Percentiles rank a stretch among this genome's conserved stretches.
phyloP scores from a whole-genome alignment of 1,140 invertebrate species.

The Cherax destructor region DNA sequence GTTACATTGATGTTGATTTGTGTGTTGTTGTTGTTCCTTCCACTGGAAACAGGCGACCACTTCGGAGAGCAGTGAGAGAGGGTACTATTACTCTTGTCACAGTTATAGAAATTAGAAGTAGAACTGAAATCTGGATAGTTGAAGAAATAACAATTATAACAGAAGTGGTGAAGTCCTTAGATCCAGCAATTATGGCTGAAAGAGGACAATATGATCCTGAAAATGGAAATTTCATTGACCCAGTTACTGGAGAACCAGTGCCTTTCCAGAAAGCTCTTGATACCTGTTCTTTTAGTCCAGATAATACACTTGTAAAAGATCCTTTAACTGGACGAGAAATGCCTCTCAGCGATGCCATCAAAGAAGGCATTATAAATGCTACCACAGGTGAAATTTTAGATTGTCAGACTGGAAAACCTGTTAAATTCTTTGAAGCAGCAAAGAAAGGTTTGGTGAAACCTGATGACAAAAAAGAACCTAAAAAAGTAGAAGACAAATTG shows the following conservation, averaged over 20 bases:
- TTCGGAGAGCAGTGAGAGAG: slow-evolving; percentile 48
- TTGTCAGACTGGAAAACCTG: slow-evolving; percentile 85
- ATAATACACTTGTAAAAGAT: slow-evolving; percentile 78
- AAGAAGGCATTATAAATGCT: slow-evolving; percentile 84
- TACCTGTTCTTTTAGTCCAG: slow-evolving; percentile 84
- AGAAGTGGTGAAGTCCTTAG: slow-evolving; percentile 78
- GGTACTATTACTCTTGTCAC: slow-evolving; percentile 34
- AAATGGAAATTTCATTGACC: slow-evolving; percentile 86
- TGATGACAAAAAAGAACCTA: slow-evolving; percentile 81
- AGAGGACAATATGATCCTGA: slow-evolving; percentile 85
- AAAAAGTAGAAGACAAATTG: slow-evolving; percentile 81
- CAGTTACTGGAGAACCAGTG: slow-evolving; percentile 83
- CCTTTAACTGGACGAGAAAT: slow-evolving; percentile 79
- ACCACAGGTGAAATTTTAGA: slow-evolving; percentile 88
- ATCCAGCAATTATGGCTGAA: slow-evolving; percentile 82
- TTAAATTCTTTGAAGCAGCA: slow-evolving; percentile 90
- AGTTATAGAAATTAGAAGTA: slow-evolving; percentile 60
- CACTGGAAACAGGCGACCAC: slow-evolving; percentile 39
- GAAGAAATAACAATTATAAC: slow-evolving; percentile 75
- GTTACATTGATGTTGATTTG: slow-evolving; percentile 66
- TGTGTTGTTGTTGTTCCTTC: slow-evolving; percentile 60
- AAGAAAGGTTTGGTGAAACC: slow-evolving; percentile 77
- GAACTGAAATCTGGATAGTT: slow-evolving; percentile 69
- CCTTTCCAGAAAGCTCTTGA: slow-evolving; percentile 88
- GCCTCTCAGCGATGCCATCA: slow-evolving; percentile 84